phyloP scores from a whole-genome alignment of 2,797 vertebrate genomes.

The Phyllotis vaccarum region DNA sequence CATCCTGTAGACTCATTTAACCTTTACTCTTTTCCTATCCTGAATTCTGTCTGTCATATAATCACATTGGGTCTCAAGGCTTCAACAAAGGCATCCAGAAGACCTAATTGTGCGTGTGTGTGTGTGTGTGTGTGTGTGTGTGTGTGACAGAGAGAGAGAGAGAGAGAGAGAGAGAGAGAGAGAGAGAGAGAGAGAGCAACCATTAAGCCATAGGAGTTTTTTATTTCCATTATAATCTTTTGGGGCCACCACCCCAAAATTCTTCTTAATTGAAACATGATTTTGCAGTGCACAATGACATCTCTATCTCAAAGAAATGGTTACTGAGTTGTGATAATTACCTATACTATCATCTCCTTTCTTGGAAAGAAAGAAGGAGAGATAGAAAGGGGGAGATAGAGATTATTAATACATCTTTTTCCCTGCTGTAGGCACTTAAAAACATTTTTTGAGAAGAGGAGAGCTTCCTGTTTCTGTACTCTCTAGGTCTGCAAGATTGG shows the following conservation, averaged over 20 bases:
- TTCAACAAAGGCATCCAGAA: background rate
- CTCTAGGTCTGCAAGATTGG: background rate
- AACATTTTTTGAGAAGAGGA: background rate
- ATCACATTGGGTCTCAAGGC: background rate
- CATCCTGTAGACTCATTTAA: background rate
- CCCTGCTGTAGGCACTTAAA: background rate
- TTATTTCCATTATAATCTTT: background rate
- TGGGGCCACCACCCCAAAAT: background rate
- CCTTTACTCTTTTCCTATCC: background rate
- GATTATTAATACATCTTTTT: background rate
- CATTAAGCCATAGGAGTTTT: background rate
- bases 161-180: no score
- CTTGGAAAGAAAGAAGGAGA: background rate
- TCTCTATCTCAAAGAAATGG: conserved; percentile 17
- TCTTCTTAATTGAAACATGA: background rate
- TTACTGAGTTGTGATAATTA: background rate
- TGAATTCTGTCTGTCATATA: background rate
- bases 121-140: no score
- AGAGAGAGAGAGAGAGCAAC: no score
- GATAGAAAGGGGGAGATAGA: background rate
- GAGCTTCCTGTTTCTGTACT: background rate
- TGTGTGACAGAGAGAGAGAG: no score
- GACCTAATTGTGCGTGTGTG: no score
- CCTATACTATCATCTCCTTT: background rate
- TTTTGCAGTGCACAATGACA: background rate